Base-by-base conservation (phyloP, 2,888 invertebrate genomes). In the Cheilosia urbana region DNA sequence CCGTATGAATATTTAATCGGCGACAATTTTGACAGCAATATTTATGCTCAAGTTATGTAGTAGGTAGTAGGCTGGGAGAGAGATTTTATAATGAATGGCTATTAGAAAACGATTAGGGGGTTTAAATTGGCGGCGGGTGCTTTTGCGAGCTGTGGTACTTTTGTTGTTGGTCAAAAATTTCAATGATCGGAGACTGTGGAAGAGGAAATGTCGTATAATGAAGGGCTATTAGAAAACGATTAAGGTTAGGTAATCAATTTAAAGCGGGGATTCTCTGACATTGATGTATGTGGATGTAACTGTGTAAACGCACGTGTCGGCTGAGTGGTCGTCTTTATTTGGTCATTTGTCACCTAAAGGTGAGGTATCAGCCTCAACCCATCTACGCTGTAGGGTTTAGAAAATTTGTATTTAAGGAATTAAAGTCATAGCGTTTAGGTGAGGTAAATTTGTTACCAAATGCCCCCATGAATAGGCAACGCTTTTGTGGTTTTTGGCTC, bases 1-100 rank as follows among this genome's bases (percentile, higher is more conserved):
- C 19, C 37, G 13, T 45, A 69, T 77, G 27, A 55, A 77, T 69
- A 40, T 69, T 77, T 77, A 62, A 77, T 76, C 21, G 30, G n/a
- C 17, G 19, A 62, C 17, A 60, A 66, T 66, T 76, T 68, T 34
- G 49, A 53, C 37, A 24, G 68, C 62, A 69, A 69, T 69, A 37
- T 62, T 77, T 62, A 47, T 53, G 53, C 55, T 45, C 34, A 27
- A 45, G 37, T n/a, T 69, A 68, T 40, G 51, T 51, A 30, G 30
- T 30, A 27, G n/a, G n/a, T 9, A 37, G 37, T 37, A 3, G 40
- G 66, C 30, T 62, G 62, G 62, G 37, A 34, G 11, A 34, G 17
- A 6, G 15, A 34, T 37, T 60, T 27, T 60, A 58, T 58, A 76
- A 76, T 58, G 47, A 66, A 65, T 37, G 24, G 49, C 49, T 49